Percentiles rank a stretch among this genome's conserved stretches.
These are phyloP conservation scores for Ostrea denselamellosa DNA, from an alignment of 1,140 invertebrate species.

Conservation along the genomic window DNA sequence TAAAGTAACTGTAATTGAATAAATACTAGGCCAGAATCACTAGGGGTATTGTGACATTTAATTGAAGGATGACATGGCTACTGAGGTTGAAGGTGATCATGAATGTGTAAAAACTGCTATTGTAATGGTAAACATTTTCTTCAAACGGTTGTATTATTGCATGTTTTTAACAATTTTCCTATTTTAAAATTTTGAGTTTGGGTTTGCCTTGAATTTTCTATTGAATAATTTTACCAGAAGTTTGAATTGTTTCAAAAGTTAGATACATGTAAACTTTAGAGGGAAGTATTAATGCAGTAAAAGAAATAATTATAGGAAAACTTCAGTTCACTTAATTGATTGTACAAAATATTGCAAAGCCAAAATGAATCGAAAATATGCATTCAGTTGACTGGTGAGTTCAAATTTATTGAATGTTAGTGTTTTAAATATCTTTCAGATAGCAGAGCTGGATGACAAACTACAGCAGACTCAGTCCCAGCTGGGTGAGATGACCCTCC, in stretches of 20 bases:
- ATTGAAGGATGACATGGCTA: background rate
- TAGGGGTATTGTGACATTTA: background rate
- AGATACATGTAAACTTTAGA: too few species aligned
- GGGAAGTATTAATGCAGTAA: too few species aligned
- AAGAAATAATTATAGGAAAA: too few species aligned
- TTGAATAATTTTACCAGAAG: background rate
- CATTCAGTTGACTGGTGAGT: too few species aligned
- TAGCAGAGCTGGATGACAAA: conserved; percentile 68
- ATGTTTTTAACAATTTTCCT: background rate
- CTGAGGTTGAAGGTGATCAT: background rate
- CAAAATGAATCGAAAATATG: too few species aligned
- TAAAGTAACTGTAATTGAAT: too few species aligned
- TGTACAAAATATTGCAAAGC: too few species aligned
- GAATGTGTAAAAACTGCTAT: conserved; percentile 21
- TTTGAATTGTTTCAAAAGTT: too few species aligned
- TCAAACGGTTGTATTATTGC: background rate
- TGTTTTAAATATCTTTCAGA: conserved; percentile 51
- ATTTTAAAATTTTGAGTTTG: background rate
- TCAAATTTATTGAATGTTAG: background rate
- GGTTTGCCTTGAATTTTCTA: background rate
- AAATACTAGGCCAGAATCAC: background rate
- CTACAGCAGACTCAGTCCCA: conserved; percentile 64
- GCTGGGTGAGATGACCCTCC: conserved; percentile 65
- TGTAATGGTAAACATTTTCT: background rate
- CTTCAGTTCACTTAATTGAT: too few species aligned